A percentile compares a stretch with the other conserved stretches of the same genome.
These are phyloP conservation scores for Leptopilina myrica DNA, from an alignment of 2,888 invertebrate species.

Conservation along the genomic window DNA sequence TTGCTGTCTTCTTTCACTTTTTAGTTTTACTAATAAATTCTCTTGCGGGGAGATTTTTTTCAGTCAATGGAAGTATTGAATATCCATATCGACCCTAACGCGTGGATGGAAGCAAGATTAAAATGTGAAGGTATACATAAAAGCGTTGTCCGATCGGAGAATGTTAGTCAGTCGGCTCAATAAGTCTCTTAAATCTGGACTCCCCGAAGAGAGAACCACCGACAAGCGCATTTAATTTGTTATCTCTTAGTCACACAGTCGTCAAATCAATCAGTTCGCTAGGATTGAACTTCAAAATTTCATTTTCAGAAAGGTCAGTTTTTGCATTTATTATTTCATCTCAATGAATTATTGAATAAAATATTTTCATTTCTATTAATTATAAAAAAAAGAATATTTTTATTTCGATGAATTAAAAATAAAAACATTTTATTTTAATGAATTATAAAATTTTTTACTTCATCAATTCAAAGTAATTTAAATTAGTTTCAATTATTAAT, in stretches of 20 bases:
- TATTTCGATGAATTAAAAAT: no score
- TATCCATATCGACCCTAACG: not conserved
- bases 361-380: no score
- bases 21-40: not conserved
- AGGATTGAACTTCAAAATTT: not conserved
- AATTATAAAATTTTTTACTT: no score
- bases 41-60: constrained; percentile 4
- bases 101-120: constrained; percentile 5
- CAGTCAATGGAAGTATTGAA: constrained; percentile 18
- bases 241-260: not conserved
- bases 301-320: not conserved
- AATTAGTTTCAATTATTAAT: not conserved
- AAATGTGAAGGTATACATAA: constrained; percentile 37
- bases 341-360: not conserved
- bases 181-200: constrained; percentile 30
- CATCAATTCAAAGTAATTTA: no score
- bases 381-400: no score
- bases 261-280: not conserved
- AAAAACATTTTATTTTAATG: no score
- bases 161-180: constrained; percentile 42
- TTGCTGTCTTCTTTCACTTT: not conserved
- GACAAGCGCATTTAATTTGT: constrained; percentile 1
- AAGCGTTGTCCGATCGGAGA: constrained; percentile 42
- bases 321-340: not conserved
- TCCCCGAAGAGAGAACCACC: not conserved